Conservation (phyloP, 2,888 invertebrate genomes). For the Papilio gigon region DNA sequence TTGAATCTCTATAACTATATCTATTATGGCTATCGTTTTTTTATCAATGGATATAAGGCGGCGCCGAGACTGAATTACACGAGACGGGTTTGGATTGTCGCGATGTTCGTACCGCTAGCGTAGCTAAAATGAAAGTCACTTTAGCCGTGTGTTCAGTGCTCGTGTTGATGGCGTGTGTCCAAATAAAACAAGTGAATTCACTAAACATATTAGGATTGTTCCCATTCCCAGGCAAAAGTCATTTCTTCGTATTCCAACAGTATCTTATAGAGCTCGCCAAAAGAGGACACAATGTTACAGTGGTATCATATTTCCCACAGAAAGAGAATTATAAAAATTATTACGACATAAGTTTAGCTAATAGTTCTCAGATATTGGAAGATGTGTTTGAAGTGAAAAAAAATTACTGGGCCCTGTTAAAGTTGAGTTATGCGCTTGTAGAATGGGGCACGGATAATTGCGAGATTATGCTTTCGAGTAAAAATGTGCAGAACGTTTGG, state of each 20-base stretch:
- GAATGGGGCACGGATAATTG: conserved; percentile 56
- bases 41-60: conserved; percentile 32
- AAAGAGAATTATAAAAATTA: conserved; percentile 77
- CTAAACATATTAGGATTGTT: conserved; percentile 84
- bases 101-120: conserved; percentile 9
- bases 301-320: conserved; percentile 84
- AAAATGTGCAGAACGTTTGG: conserved; percentile 64
- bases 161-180: conserved; percentile 6
- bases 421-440: conserved; percentile 16
- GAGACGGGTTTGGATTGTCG: conserved; percentile 28
- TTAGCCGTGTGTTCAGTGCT: conserved; percentile 14
- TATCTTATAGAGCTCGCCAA: conserved; percentile 82
- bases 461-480: conserved; percentile 59
- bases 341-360: conserved; percentile 80
- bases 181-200: conserved; percentile 43
- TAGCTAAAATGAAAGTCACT: conserved; percentile 29
- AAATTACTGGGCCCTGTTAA: conserved; percentile 53
- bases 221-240: conserved; percentile 85
- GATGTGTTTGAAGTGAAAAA: conserved; percentile 51
- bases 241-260: conserved; percentile 84
- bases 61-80: not conserved
- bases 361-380: conserved; percentile 53
- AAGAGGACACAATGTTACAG: conserved; percentile 85
- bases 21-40: conserved; percentile 23
- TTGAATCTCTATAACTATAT: too few relatives aligned